Percentiles rank a stretch among this genome's conserved stretches.
These are phyloP conservation scores for Myocastor coypus DNA, from an alignment of 2,113 vertebrate species.

Conservation along the genomic window DNA sequence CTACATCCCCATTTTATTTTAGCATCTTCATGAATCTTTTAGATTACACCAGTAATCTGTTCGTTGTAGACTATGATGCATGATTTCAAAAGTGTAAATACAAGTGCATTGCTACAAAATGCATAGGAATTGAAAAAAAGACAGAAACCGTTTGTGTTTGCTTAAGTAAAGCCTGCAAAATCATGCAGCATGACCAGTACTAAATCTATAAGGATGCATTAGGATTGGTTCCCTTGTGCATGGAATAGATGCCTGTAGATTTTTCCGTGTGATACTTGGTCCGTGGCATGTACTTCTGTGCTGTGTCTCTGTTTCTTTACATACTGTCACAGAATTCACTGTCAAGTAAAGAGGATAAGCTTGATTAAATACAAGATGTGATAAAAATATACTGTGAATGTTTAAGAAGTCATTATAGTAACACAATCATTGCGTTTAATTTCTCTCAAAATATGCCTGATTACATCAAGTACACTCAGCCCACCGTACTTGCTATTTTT, in stretches of 20 bases:
- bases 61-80: not conserved
- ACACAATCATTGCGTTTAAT: not conserved
- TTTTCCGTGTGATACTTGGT: not conserved
- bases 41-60: constrained; percentile 10
- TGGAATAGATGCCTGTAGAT: not conserved
- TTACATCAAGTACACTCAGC: not conserved
- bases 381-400: not conserved
- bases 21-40: not conserved
- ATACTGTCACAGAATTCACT: not conserved
- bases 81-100: constrained; percentile 30
- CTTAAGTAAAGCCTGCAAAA: not conserved
- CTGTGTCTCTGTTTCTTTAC: not conserved
- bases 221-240: not conserved
- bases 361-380: not conserved
- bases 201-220: not conserved
- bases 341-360: not conserved
- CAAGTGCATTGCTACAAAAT: not conserved
- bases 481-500: not conserved
- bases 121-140: not conserved
- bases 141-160: not conserved
- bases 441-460: not conserved
- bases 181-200: not conserved
- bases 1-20: not conserved
- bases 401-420: not conserved
- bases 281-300: not conserved